Conservation (phyloP, 2,888 invertebrate species). For the Scrobipalpa costella region DNA sequence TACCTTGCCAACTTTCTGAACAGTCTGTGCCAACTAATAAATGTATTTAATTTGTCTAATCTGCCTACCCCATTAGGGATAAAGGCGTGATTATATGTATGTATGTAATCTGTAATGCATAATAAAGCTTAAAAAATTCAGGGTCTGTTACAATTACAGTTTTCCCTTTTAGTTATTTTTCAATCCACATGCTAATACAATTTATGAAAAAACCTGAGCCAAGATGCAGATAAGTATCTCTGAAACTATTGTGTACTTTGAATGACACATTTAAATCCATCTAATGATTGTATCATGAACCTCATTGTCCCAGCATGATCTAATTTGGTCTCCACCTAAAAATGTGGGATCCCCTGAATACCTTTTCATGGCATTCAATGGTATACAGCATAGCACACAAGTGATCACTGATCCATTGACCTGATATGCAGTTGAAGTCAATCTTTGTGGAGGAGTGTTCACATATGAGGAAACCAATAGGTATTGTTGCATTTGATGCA, state of each 20-base stretch:
- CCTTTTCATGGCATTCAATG: slow-evolving; percentile 48
- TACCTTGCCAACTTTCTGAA: too few species aligned
- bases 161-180: too few species aligned
- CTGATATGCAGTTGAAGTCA: background rate
- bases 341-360: slow-evolving; percentile 53
- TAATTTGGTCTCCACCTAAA: slow-evolving; percentile 50
- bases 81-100: too few species aligned
- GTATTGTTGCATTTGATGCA: slow-evolving; percentile 52
- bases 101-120: too few species aligned
- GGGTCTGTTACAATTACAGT: too few species aligned
- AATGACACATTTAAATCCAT: background rate
- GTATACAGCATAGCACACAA: slow-evolving; percentile 28
- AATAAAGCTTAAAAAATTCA: too few species aligned
- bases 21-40: too few species aligned
- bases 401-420: background rate
- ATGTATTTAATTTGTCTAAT: too few species aligned
- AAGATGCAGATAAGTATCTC: background rate
- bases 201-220: background rate
- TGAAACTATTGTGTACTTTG: background rate
- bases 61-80: too few species aligned
- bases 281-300: slow-evolving; percentile 12
- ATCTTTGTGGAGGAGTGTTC: slow-evolving; percentile 25
- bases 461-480: slow-evolving; percentile 43
- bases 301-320: slow-evolving; percentile 48
- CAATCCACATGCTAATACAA: background rate